Evolutionary conservation across 2,797 vertebrate species (phyloP).

Genomic region (Phoeniculus purpureus): DNA sequence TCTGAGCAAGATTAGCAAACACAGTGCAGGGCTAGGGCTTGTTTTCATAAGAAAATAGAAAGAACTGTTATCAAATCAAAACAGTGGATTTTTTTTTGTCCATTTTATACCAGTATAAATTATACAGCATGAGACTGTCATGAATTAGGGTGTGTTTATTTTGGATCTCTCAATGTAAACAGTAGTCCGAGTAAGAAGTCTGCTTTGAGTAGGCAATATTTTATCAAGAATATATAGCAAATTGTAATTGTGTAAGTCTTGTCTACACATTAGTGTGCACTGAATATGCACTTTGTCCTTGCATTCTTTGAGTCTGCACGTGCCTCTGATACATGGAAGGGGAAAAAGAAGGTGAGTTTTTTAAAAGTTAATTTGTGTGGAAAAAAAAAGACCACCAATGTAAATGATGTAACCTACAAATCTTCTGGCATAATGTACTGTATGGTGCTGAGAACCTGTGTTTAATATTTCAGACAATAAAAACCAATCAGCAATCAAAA

Average conservation of each 20-base stretch:
- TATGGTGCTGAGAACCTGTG: background rate
- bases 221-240: background rate
- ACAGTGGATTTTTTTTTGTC: background rate
- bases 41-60: background rate
- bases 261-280: background rate
- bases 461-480: background rate
- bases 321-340: background rate
- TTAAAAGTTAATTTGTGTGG: background rate
- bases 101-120: background rate
- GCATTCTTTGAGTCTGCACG: too few relatives aligned
- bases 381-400: too few relatives aligned
- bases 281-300: too few relatives aligned
- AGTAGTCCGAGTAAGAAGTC: background rate
- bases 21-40: background rate
- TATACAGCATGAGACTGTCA: background rate
- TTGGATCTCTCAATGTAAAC: background rate
- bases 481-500: background rate
- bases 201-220: background rate
- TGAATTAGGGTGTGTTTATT: background rate
- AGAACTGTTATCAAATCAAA: background rate
- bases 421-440: background rate
- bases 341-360: accelerated
- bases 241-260: background rate
- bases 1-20: background rate
- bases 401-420: background rate